These are phyloP conservation scores for Lutjanus campechanus DNA, from an alignment of 2,797 vertebrate genomes.

Conservation along the genomic window DNA sequence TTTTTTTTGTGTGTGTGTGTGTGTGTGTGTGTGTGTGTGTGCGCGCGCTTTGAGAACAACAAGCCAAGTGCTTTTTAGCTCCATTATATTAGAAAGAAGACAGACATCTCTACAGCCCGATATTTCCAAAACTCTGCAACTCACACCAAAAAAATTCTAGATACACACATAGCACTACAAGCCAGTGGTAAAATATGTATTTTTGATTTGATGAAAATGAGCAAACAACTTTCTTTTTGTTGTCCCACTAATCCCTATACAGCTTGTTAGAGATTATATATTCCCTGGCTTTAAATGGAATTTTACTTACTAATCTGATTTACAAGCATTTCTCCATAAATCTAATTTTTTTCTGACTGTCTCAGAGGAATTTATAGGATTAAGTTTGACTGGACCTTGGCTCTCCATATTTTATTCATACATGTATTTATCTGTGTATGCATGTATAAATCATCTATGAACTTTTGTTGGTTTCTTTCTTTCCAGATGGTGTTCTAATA, in stretches of 20 bases:
- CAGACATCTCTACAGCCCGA: too few relatives aligned
- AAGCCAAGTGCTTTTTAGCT: too few relatives aligned
- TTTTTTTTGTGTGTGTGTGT: too few relatives aligned
- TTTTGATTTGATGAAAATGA: constrained; percentile 17
- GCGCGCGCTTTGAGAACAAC: too few relatives aligned
- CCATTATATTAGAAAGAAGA: too few relatives aligned
- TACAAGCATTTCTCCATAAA: constrained; percentile 29
- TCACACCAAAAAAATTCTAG: too few relatives aligned
- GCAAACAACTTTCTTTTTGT: constrained; percentile 27
- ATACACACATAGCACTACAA: too few relatives aligned
- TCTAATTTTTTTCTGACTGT: constrained; percentile 22
- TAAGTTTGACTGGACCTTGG: not conserved
- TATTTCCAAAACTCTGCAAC: too few relatives aligned
- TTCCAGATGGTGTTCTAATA: constrained; percentile 11
- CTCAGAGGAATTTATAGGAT: not conserved
- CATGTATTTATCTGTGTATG: constrained; percentile 3
- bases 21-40: too few relatives aligned
- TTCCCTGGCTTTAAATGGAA: constrained; percentile 44
- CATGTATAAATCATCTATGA: not conserved
- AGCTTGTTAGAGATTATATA: constrained; percentile 48
- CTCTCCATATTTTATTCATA: not conserved
- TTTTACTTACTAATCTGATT: constrained; percentile 55
- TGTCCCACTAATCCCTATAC: constrained; percentile 46
- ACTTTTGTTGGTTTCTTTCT: not conserved
- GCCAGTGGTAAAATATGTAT: too few relatives aligned